Base-by-base conservation (phyloP, 2,113 vertebrate species). In the Megaceryle maxima region DNA sequence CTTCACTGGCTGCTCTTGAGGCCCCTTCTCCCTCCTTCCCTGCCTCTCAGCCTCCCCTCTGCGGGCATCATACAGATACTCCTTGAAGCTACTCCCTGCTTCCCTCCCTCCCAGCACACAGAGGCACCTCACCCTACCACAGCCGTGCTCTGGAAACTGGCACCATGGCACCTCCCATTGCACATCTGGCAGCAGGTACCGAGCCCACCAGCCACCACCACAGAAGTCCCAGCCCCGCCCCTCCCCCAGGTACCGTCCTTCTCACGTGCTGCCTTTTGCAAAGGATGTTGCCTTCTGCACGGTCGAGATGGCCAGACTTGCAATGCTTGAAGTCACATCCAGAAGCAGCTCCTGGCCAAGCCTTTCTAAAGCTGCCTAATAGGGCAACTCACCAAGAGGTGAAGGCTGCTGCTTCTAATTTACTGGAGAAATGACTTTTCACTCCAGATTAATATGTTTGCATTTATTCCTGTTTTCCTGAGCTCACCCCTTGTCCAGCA, bases 381-480 rank as follows among this genome's bases (percentile, higher is more conserved):
- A 81, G 72, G 25, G n/a, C 70, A 90, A 41, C 88, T 53, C 72
- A 50, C 59, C 39, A 60, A 70, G 63, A 95, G 70, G 39, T 57
- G 64, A 74, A 77, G 62, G 63, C 77, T 73, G 69, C 63, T 85
- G 92, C 92, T 80, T 91, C 90, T 93, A 79, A 95, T 97, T 90
- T 91, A 74, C 82, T 80, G 19, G 72, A 83, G 80, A 83, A 86
- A 94, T 82, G 43, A 69, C 86, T 91, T 94, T 84, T 96, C 72
- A 41, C 63, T 94, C 78, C 90, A 89, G 94, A 97, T 95, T 93
- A 96, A 95, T 92, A 91, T 28, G 33, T 83, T 96, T 79, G 90
- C 97, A 97, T 93, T 91, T 95, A 94, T 78, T 93, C 96, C 86
- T 97, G 55, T 94, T 94, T 97, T 91, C 95, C 75, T 50, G 53